Evolutionary conservation across 2,888 invertebrate species (phyloP), one percentile per base, ranked within the genome.

Genomic region (Sarcophaga carnaria): DNA sequence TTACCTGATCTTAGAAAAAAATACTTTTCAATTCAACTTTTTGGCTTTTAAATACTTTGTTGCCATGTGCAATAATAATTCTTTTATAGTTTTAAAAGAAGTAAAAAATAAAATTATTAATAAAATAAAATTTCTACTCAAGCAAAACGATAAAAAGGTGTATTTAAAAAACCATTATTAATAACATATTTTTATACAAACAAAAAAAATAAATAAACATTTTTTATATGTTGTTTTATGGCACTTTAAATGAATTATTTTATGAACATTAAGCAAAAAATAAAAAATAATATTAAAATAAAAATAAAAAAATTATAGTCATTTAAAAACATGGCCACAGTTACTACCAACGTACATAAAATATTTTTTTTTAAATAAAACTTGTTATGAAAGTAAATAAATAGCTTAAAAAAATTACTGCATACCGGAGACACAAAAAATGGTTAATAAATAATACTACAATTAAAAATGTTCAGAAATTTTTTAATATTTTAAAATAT

Each of bases 341-440:
- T 22, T 54, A 62, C 20, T 54, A 17, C 54, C 4, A 54, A 4
- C 54, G 54, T 4, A 12, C 8, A 45, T 37, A 63, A 49, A 47
- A 54, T n/a, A 27, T 25, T 17, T 27, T 66, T 25, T 25, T 47
- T 22, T 4, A 66, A 72, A 78, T 66, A 47, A 71, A 80, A 80
- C 77, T 85, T 47, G 71, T 81, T 77, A 66, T 78, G 66, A 66
- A 67, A 70, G 49, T 64, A 77, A 80, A 80, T 80, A 72, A 77
- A 81, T 17, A 59, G 17, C 59, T 17, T 11, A 54, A 71, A 64
- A 80, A 74, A 12, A 54, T 54, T 54, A 60, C 12, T 45, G 45
- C 45, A 60, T 0, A 67, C 59, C 20, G 20, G 27, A 20, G 27
- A 62, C 25, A 75, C 17, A 82, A 75, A 64, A 22, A 59, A 37